Conservation (phyloP, 2,888 invertebrate species). For the Cosmia trapezina region DNA sequence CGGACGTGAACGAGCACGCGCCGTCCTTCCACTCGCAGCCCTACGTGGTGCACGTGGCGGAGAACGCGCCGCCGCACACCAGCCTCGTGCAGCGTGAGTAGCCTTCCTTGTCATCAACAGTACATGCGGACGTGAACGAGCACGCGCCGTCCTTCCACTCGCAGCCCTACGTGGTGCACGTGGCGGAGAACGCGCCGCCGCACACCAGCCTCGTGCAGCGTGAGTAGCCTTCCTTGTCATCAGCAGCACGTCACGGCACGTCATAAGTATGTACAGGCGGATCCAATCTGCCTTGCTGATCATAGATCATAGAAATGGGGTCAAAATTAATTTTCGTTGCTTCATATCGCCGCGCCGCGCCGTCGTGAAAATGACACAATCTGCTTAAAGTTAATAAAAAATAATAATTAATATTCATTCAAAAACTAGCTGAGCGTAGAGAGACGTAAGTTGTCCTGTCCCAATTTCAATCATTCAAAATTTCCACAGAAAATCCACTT, state of each 20-base stretch:
- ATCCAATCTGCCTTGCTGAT: not conserved
- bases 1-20: constrained; percentile 97
- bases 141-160: constrained; percentile 97
- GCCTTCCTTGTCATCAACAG: not conserved
- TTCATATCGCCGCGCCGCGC: too few relatives aligned
- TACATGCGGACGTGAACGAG: constrained; percentile 96
- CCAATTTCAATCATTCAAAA: too few relatives aligned
- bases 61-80: constrained; percentile 95
- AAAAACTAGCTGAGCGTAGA: too few relatives aligned
- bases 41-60: constrained; percentile 94
- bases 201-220: constrained; percentile 94
- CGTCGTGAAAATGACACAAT: too few relatives aligned
- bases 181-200: constrained; percentile 96
- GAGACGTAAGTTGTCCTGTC: too few relatives aligned
- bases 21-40: constrained; percentile 96
- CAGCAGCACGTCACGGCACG: too few relatives aligned
- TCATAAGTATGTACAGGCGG: too few relatives aligned
- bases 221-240: constrained; percentile 68
- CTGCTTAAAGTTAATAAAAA: too few relatives aligned
- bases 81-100: constrained; percentile 92
- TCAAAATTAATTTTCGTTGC: not conserved
- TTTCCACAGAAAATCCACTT: too few relatives aligned
- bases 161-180: constrained; percentile 93
- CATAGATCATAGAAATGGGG: not conserved
- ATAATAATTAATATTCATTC: too few relatives aligned